phyloP scores from a whole-genome alignment of 2,113 vertebrate species.

The Pantherophis guttatus region DNA sequence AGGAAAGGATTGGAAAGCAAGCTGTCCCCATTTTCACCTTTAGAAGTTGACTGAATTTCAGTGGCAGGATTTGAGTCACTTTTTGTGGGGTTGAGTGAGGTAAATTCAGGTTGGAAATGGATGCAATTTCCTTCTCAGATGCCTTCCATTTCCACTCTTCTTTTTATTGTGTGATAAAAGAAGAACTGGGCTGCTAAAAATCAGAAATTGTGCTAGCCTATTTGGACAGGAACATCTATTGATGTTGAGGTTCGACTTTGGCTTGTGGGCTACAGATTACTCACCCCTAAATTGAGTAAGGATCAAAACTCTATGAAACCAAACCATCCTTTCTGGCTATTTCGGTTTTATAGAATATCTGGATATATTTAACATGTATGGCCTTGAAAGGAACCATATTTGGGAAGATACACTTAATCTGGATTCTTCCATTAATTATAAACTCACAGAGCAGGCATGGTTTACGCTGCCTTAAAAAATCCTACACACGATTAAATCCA shows the following conservation, averaged over 20 bases:
- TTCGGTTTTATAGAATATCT: no score
- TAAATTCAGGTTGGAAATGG: not conserved
- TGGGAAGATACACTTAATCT: not conserved
- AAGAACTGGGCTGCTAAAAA: not conserved
- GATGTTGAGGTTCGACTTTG: not conserved
- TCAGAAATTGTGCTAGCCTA: not conserved
- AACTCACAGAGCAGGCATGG: not conserved
- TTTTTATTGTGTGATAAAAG: not conserved
- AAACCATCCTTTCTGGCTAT: not conserved
- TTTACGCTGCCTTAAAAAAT: not conserved
- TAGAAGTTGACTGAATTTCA: not conserved
- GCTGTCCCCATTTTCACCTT: not conserved
- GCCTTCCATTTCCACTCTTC: not conserved
- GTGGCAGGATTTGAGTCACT: not conserved
- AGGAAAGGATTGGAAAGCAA: not conserved
- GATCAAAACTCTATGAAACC: not conserved
- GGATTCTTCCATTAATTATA: not conserved
- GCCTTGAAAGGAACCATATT: not conserved
- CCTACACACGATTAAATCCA: not conserved
- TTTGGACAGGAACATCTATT: not conserved
- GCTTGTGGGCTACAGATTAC: not conserved
- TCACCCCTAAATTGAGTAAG: not conserved
- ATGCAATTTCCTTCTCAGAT: not conserved
- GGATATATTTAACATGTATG: not conserved
- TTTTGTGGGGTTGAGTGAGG: not conserved